phyloP scores from a whole-genome alignment of 2,888 invertebrate genomes.

The Nomada goodeniana region DNA sequence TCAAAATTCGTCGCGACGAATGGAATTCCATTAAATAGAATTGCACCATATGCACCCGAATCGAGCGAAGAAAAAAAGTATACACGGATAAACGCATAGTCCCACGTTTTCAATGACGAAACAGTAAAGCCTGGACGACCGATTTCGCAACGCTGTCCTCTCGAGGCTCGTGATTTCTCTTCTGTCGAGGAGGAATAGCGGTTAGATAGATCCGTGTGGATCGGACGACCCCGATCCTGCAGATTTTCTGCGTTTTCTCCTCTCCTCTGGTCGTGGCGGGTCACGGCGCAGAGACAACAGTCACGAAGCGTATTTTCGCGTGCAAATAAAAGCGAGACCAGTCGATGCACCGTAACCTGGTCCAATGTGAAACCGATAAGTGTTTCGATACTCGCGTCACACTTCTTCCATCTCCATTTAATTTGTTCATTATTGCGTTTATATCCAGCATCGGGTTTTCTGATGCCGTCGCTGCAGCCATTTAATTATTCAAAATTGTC shows the following conservation, averaged over 20 bases:
- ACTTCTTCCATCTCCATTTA: slow-evolving; percentile 5
- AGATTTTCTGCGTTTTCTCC: slow-evolving; percentile 37
- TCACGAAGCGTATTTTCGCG: slow-evolving; percentile 43
- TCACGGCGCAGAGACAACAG: slow-evolving; percentile 25
- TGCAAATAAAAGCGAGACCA: slow-evolving; percentile 27
- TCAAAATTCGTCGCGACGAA: too few relatives aligned
- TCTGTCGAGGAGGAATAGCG: slow-evolving; percentile 22
- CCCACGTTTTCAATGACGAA: slow-evolving; percentile 4
- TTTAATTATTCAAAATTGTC: too few relatives aligned
- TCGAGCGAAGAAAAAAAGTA: too few relatives aligned
- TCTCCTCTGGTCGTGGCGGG: not conserved
- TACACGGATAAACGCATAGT: too few relatives aligned
- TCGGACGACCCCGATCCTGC: slow-evolving; percentile 39
- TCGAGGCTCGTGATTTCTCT: slow-evolving; percentile 22
- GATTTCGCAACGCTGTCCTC: slow-evolving; percentile 14
- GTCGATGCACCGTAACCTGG: slow-evolving; percentile 12
- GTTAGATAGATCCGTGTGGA: slow-evolving; percentile 20
- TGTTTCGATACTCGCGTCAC: slow-evolving; percentile 21
- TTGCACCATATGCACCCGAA: too few relatives aligned
- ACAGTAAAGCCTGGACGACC: not conserved
- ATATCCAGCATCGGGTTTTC: too few relatives aligned
- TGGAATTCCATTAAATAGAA: too few relatives aligned
- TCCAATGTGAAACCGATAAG: slow-evolving; percentile 24
- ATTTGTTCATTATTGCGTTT: not conserved
- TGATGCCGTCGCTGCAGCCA: too few relatives aligned